Conservation (phyloP, 2,113 vertebrate genomes). For the Saguinus midas region DNA sequence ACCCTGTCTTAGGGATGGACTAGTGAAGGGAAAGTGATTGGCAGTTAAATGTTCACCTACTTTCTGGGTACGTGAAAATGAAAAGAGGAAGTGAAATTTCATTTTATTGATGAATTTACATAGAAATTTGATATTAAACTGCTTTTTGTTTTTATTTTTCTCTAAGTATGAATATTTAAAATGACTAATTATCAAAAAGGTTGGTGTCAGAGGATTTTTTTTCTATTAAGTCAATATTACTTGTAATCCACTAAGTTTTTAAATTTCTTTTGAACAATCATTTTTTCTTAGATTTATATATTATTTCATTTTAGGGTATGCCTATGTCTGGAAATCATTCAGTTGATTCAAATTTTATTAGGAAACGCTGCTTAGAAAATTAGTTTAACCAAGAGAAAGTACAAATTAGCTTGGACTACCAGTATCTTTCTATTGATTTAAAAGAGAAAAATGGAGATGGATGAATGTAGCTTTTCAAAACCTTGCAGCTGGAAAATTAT, state of each 20-base stretch:
- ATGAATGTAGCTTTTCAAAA: background rate
- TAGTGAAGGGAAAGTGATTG: background rate
- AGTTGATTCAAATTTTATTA: slow-evolving; percentile 14
- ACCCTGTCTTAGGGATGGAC: background rate
- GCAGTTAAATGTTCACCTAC: background rate
- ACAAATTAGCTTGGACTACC: background rate
- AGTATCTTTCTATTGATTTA: background rate
- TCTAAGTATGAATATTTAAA: background rate
- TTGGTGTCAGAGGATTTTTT: background rate
- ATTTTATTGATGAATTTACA: background rate
- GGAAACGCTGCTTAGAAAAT: background rate
- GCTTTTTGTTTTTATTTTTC: background rate
- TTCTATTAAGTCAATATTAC: background rate
- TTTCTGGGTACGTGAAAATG: background rate
- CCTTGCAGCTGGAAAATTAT: background rate
- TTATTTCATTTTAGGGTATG: background rate
- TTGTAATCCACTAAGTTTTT: background rate
- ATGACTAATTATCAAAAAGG: background rate
- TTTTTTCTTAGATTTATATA: background rate
- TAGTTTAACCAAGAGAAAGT: background rate
- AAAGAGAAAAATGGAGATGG: background rate
- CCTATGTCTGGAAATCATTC: background rate
- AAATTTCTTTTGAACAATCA: background rate
- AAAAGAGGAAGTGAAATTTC: background rate
- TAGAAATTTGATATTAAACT: background rate